phyloP scores from a whole-genome alignment of 2,888 invertebrate genomes.

The Pammene fasciana region DNA sequence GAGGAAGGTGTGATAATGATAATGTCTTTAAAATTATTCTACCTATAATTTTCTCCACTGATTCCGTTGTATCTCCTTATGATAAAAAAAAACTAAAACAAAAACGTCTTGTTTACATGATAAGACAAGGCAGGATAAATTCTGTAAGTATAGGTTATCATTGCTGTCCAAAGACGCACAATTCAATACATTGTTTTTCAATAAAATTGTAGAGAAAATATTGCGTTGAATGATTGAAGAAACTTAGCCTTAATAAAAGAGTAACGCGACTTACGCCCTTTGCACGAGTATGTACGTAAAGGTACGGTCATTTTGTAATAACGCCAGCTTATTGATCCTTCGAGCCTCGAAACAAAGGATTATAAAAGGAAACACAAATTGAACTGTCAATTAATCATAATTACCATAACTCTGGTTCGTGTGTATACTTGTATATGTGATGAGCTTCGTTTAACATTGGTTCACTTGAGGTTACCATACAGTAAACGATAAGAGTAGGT shows the following conservation, averaged over 20 bases:
- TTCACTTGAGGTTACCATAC: not conserved
- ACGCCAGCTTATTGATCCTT: slow-evolving; percentile 28
- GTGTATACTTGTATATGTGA: not conserved
- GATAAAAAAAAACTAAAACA: no score
- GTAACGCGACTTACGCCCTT: slow-evolving; percentile 7
- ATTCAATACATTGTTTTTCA: no score
- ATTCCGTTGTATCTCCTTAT: no score
- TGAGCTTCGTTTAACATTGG: not conserved
- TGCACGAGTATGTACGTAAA: not conserved
- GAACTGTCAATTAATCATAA: slow-evolving; percentile 29
- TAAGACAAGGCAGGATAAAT: no score
- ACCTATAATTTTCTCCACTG: no score
- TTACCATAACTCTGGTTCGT: slow-evolving; percentile 6
- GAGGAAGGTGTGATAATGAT: no score
- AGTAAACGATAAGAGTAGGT: no score
- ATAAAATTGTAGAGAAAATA: not conserved
- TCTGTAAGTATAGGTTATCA: no score
- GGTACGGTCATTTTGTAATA: slow-evolving; percentile 26
- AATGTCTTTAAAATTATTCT: no score
- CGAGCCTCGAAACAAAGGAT: slow-evolving; percentile 29
- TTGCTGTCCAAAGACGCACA: no score
- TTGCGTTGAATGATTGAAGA: not conserved
- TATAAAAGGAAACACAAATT: slow-evolving; percentile 26
- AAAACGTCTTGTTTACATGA: no score
- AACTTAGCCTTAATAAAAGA: slow-evolving; percentile 3